phyloP scores from a whole-genome alignment of 1,140 invertebrate genomes.

The Trachymyrmex septentrionalis region DNA sequence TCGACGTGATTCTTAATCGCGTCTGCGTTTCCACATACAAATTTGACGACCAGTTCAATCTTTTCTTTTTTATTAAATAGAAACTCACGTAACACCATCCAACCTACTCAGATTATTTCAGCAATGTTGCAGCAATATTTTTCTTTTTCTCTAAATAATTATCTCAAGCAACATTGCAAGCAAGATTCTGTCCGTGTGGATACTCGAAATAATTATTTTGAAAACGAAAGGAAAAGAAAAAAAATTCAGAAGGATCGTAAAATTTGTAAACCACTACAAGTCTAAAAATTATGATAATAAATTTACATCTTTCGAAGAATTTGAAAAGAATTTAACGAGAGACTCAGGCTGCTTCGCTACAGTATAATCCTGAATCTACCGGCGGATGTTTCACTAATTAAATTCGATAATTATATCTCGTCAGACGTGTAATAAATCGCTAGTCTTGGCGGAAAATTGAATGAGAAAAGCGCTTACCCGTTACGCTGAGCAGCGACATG shows the following conservation, averaged over 20 bases:
- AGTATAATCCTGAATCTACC: not conserved
- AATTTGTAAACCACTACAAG: not conserved
- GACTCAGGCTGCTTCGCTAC: conserved; percentile 18
- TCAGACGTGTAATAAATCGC: not conserved
- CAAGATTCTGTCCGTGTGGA: too few species aligned
- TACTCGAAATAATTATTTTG: not conserved
- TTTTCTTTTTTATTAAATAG: not conserved
- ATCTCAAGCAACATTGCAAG: too few species aligned
- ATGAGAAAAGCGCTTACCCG: conserved; percentile 73
- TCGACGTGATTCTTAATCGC: not conserved
- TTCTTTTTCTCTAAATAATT: too few species aligned
- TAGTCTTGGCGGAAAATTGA: not conserved
- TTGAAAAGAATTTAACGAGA: not conserved
- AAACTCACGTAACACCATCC: too few species aligned
- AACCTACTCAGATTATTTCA: too few species aligned
- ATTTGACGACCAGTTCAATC: not conserved
- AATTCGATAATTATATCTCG: not conserved
- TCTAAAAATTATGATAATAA: not conserved
- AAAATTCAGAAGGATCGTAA: not conserved
- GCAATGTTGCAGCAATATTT: too few species aligned
- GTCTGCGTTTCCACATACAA: not conserved
- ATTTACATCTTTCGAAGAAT: not conserved
- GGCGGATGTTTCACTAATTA: not conserved
- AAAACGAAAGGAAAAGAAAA: not conserved
- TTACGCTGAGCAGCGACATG: conserved; percentile 84